Evolutionary conservation across 2,797 vertebrate species (phyloP), one percentile per base, ranked within the genome.

Genomic region (Schizopygopsis malacanthus): DNA sequence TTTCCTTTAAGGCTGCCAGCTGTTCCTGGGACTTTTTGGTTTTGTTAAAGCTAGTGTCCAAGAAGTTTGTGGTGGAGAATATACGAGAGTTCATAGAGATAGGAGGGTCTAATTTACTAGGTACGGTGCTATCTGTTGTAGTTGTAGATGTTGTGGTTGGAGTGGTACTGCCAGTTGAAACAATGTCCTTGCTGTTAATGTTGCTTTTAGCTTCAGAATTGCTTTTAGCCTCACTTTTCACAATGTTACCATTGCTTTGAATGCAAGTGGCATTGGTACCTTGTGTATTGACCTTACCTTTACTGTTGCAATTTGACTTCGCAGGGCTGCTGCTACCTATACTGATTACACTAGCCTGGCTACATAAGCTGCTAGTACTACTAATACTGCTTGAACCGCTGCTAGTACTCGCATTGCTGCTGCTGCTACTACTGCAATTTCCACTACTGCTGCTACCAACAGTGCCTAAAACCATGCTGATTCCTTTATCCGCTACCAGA

Each of bases 11-110:
- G 18, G 97, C 95, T 0, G 91, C 95, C 75, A 99, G 95, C 93
- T 99, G 98, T 90, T 96, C 97, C 0, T 98, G 97, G 33, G 98
- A 99, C 90, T 99, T 99, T 92, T 99, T 99, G 87, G 96, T 96
- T 90, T 99, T 98, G 93, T 95, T 97, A 81, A 96, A 94, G 10
- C 91, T 96, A 76, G 97, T 94, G 87, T 99, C 98, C 13, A 97
- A 94, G 90, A 97, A 96, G 0, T 95, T 88, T 50, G 84, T 89
- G 0, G 96, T 93, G 12, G 96, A 94, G 0, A 95, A 92, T 0
- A 93, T 95, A 87, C 96, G 94, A 47, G 96, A 95, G 2, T 96
- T 94, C 12, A 88, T 73, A 5, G 90, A 90, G 10, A 86, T 83
- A 43, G 93, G 92, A 22, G 94, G 94, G 12, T 94, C 91, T 0